Conservation (phyloP, 2,888 invertebrate genomes). For the Andrena dorsata region DNA sequence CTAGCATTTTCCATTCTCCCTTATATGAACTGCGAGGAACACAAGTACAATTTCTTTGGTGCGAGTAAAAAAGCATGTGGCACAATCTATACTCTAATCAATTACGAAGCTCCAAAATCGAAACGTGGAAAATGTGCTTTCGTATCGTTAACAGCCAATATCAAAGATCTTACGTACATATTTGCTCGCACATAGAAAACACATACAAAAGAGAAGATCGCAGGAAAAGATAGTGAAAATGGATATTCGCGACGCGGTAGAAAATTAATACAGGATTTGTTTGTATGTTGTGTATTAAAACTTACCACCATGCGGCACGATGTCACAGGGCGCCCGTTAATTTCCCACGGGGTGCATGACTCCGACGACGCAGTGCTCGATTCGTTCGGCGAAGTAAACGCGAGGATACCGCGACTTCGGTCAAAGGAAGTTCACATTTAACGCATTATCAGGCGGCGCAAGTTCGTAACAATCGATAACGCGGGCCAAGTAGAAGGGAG, state of each 20-base stretch:
- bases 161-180: no score
- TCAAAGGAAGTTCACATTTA: conserved; percentile 65
- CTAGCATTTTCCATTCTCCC: no score
- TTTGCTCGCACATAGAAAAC: no score
- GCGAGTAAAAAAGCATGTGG: no score
- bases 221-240: neutral
- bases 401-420: conserved; percentile 40
- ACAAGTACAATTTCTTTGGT: no score
- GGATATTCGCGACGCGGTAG: neutral
- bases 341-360: conserved; percentile 47
- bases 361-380: conserved; percentile 33
- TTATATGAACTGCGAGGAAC: no score
- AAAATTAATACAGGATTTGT: neutral
- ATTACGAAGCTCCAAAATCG: neutral
- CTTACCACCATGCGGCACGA: conserved; percentile 55
- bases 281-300: conserved; percentile 8
- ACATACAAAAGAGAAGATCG: neutral
- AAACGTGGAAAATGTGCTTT: neutral
- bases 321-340: conserved; percentile 37
- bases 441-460: conserved; percentile 68
- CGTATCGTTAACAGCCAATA: no score
- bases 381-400: conserved; percentile 25
- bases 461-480: conserved; percentile 70
- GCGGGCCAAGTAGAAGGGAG: conserved; percentile 66
- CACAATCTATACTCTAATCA: neutral